Conservation (phyloP, 2,888 invertebrate species). For the Terebella lapidaria region DNA sequence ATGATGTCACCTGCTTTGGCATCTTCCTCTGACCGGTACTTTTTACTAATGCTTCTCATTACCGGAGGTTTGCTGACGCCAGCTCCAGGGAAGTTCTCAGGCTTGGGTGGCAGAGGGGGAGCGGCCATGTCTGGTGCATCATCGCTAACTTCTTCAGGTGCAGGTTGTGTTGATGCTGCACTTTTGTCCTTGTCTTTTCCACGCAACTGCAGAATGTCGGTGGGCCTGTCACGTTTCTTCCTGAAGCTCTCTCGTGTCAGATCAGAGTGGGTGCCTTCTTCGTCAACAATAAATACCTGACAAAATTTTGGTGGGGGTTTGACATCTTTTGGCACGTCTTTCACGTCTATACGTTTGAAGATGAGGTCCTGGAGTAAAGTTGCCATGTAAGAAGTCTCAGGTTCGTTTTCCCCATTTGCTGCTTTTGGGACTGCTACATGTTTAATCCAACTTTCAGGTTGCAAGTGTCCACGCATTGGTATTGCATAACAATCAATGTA, state of each 20-base stretch:
- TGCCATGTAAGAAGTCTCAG: conserved; percentile 18
- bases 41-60: not conserved
- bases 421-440: conserved; percentile 2
- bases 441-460: conserved; percentile 24
- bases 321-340: conserved; percentile 16
- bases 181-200: not conserved
- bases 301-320: conserved; percentile 20
- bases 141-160: not conserved
- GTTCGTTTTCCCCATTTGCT: not conserved
- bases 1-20: not conserved
- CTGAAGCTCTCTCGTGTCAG: not conserved
- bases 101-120: conserved; percentile 29
- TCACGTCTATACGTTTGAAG: conserved; percentile 11
- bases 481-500: conserved; percentile 25
- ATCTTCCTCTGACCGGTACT: not conserved
- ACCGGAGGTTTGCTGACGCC: not conserved
- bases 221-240: not conserved
- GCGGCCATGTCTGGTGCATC: conserved; percentile 13
- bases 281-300: conserved; percentile 20
- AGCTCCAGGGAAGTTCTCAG: conserved; percentile 21
- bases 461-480: conserved; percentile 17
- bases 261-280: conserved; percentile 6
- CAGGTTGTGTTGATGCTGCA: not conserved
- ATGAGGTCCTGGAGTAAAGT: conserved; percentile 19
- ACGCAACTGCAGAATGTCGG: not conserved